These are phyloP conservation scores for Halcyon malimbica DNA, from an alignment of 2,113 vertebrate genomes.

Conservation along the genomic window DNA sequence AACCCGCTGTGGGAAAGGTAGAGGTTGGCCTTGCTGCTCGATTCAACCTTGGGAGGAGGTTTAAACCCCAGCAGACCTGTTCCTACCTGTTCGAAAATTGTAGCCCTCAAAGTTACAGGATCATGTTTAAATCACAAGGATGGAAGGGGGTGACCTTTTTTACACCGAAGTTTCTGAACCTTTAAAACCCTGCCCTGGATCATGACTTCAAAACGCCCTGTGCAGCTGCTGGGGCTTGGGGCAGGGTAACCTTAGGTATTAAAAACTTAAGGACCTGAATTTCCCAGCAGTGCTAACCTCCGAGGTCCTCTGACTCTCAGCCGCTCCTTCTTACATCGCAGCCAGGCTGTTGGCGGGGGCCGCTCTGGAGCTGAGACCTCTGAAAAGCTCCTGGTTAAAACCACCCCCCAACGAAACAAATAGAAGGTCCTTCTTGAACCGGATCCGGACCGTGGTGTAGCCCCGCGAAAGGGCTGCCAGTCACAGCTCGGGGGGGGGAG, in stretches of 20 bases:
- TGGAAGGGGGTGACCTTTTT: not conserved
- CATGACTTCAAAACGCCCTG: not conserved
- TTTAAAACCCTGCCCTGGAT: not conserved
- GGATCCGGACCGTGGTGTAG: too few species aligned
- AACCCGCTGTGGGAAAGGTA: not conserved
- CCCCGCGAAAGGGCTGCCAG: not conserved
- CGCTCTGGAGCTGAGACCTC: not conserved
- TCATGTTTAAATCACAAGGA: not conserved
- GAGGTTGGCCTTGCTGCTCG: not conserved
- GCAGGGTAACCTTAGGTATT: not conserved
- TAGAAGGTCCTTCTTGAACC: too few species aligned
- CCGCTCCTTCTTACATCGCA: not conserved
- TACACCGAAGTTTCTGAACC: not conserved
- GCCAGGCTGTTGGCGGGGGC: not conserved
- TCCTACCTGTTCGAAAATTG: not conserved
- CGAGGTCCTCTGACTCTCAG: accelerated
- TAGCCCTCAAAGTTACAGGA: not conserved
- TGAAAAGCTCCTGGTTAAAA: not conserved
- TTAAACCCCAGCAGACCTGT: not conserved
- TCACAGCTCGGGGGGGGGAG: not conserved
- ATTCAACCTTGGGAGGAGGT: not conserved
- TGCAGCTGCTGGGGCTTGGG: not conserved
- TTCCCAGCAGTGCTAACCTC: not conserved
- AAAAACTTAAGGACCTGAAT: not conserved
- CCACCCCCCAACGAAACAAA: not conserved